A percentile compares a stretch with the other conserved stretches of the same genome.
These are phyloP conservation scores for Mionectes olivaceus DNA, from an alignment of 2,797 vertebrate genomes.

Conservation along the genomic window DNA sequence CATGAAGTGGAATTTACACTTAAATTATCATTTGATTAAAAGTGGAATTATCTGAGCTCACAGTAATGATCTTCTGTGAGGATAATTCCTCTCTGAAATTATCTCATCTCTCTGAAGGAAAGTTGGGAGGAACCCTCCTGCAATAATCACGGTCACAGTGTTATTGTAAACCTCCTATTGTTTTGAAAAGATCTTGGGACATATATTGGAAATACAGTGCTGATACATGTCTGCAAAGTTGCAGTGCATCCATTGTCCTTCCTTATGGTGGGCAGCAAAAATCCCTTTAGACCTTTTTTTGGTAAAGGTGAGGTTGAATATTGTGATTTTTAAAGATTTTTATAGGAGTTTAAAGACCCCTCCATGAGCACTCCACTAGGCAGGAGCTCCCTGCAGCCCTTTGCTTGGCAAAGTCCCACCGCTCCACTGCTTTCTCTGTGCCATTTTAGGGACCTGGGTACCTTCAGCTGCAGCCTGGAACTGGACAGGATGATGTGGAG, in stretches of 20 bases:
- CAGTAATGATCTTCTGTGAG: background rate
- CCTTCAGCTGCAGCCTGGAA: background rate
- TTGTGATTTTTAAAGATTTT: background rate
- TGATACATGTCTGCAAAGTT: background rate
- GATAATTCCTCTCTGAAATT: background rate
- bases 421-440: background rate
- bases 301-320: background rate
- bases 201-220: background rate
- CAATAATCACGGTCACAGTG: background rate
- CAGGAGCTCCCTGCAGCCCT: background rate
- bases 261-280: background rate
- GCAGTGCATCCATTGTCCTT: background rate
- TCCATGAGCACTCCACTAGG: background rate
- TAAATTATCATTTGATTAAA: constrained; percentile 21
- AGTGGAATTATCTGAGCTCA: background rate
- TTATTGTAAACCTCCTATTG: background rate
- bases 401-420: background rate
- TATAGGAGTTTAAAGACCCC: background rate
- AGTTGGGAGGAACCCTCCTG: background rate
- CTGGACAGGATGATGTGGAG: background rate
- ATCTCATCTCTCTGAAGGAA: background rate
- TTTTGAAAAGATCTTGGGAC: background rate
- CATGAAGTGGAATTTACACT: background rate
- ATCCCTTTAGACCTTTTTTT: background rate
- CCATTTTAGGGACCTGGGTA: accelerated